These are phyloP conservation scores for Triplophysa tibetana DNA, from an alignment of 2,113 vertebrate species.

Conservation along the genomic window DNA sequence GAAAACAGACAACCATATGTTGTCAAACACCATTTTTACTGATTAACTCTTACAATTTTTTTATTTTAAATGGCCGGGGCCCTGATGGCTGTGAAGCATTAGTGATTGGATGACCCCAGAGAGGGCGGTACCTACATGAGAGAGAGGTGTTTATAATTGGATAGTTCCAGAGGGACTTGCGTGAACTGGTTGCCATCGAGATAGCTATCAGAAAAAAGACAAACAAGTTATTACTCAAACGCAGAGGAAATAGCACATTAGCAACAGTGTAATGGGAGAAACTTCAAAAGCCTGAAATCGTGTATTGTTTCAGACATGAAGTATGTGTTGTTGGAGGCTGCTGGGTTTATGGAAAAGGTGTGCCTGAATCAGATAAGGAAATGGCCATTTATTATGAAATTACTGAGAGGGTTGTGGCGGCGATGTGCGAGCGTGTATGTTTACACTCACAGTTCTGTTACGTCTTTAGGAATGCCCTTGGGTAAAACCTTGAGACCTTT, in stretches of 20 bases:
- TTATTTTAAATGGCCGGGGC: not conserved
- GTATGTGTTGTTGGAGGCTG: slow-evolving; percentile 23
- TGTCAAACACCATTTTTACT: slow-evolving; percentile 11
- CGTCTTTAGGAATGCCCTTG: slow-evolving; percentile 92
- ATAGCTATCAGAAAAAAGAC: slow-evolving; percentile 78
- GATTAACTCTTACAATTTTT: not conserved
- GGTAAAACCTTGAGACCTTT: slow-evolving; percentile 90
- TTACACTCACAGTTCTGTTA: slow-evolving; percentile 92
- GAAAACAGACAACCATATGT: not conserved
- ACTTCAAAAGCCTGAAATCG: slow-evolving; percentile 12
- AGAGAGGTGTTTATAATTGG: slow-evolving; percentile 93
- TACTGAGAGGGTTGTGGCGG: not conserved
- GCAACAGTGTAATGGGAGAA: slow-evolving; percentile 42
- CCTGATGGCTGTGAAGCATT: not conserved
- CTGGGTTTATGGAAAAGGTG: not conserved
- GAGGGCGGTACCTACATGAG: slow-evolving; percentile 87
- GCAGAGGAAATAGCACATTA: slow-evolving; percentile 69
- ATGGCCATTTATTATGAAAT: slow-evolving; percentile 4
- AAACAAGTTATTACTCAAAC: slow-evolving; percentile 62
- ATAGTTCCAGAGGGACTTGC: slow-evolving; percentile 93
- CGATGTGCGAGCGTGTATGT: slow-evolving; percentile 6
- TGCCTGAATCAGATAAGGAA: slow-evolving; percentile 26
- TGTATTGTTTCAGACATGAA: slow-evolving; percentile 17
- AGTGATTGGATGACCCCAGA: slow-evolving; percentile 6
- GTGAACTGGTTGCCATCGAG: slow-evolving; percentile 98